Percentiles rank a stretch among this genome's conserved stretches.
These are phyloP conservation scores for Umimayanthus chanpuru DNA, from an alignment of 92 coral and sea anemone genomes.

Conservation along the genomic window DNA sequence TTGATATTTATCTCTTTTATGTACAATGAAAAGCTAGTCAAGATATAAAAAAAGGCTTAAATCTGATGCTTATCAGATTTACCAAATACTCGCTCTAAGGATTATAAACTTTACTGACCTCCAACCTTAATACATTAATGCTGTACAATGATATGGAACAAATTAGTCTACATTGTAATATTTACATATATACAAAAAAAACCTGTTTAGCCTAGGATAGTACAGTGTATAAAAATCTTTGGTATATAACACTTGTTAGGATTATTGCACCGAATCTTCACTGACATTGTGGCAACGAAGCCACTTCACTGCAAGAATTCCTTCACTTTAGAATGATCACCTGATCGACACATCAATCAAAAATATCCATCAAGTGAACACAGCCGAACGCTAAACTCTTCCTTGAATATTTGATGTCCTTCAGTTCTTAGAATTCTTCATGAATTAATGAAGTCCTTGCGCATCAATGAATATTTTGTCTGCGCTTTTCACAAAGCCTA, in stretches of 20 bases:
- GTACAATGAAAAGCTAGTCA: background rate
- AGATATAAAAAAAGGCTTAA: background rate
- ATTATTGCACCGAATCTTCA: too few relatives aligned
- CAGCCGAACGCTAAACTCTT: background rate
- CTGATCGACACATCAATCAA: constrained; percentile 35
- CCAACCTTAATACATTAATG: too few relatives aligned
- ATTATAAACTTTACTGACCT: background rate
- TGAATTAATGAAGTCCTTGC: constrained; percentile 16
- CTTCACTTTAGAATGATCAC: constrained; percentile 6
- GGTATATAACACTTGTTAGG: too few relatives aligned
- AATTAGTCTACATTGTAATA: background rate
- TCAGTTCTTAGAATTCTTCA: background rate
- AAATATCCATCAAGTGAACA: background rate
- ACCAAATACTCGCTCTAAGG: background rate
- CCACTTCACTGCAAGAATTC: constrained; percentile 31
- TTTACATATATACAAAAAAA: too few relatives aligned
- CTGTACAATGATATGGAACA: background rate
- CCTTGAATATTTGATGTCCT: background rate
- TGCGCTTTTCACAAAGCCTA: background rate
- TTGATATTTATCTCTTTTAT: background rate
- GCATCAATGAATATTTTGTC: constrained; percentile 18
- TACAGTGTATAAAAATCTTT: background rate
- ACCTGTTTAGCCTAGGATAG: background rate
- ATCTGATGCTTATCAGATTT: background rate
- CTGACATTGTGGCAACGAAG: background rate